These are phyloP conservation scores for Meghimatium bilineatum DNA, from an alignment of 2,888 invertebrate genomes.

Conservation along the genomic window DNA sequence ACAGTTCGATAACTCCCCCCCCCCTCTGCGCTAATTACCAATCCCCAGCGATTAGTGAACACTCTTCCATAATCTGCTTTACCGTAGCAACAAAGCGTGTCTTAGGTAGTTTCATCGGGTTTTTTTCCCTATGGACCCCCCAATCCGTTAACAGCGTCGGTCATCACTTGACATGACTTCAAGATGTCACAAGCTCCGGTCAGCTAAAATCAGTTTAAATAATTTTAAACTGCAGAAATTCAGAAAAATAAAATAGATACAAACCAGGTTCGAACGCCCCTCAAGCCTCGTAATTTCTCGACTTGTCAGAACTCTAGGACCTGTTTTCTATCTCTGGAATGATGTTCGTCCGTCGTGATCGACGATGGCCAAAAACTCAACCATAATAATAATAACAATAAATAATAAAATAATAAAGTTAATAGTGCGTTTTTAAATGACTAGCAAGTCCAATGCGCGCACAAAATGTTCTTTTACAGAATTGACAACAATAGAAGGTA, in stretches of 20 bases:
- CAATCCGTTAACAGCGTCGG: neutral
- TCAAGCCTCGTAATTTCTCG: neutral
- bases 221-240: constrained; percentile 4
- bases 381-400: too few species aligned
- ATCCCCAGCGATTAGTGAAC: neutral
- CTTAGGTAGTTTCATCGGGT: neutral
- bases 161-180: neutral
- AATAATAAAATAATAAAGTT: too few species aligned
- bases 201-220: neutral
- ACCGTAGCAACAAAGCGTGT: neutral
- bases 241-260: neutral
- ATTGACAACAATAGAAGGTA: too few species aligned
- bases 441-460: too few species aligned
- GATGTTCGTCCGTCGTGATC: too few species aligned
- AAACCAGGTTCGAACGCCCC: neutral
- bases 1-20: neutral
- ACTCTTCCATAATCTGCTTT: neutral
- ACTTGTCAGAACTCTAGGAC: constrained; percentile 34
- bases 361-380: too few species aligned
- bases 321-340: constrained; percentile 30
- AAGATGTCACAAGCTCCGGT: neutral
- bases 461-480: too few species aligned
- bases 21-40: neutral
- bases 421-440: too few species aligned
- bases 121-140: neutral